Evolutionary conservation across 2,797 vertebrate species (phyloP).

Genomic region (Xerus rutilus): DNA sequence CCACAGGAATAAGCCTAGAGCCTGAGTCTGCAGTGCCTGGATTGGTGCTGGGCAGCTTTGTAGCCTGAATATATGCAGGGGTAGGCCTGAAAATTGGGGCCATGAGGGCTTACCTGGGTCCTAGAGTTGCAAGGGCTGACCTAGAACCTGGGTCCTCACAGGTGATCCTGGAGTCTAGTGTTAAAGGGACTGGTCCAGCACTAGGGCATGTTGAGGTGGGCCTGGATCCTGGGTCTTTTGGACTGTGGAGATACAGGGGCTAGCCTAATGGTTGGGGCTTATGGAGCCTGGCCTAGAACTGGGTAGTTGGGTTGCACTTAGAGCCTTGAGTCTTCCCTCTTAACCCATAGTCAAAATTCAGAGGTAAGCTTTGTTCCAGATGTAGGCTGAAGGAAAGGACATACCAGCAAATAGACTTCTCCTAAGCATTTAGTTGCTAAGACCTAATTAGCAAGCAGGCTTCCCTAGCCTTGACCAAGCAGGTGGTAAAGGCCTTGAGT

Average conservation of each 20-base stretch:
- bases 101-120: neutral
- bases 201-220: neutral
- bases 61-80: neutral
- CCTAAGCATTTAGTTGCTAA: neutral
- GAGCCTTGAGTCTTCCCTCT: neutral
- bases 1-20: neutral
- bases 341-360: constrained; percentile 32
- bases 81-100: neutral
- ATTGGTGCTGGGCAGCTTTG: neutral
- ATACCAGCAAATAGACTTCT: neutral
- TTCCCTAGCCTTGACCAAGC: neutral
- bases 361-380: neutral
- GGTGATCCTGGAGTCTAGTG: neutral
- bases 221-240: neutral
- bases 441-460: neutral
- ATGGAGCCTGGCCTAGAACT: neutral
- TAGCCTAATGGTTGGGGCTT: too few relatives aligned
- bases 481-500: neutral
- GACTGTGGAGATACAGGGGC: neutral
- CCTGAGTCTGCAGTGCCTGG: neutral
- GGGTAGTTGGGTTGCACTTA: neutral
- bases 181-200: neutral
- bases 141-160: neutral
- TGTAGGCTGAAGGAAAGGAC: neutral
- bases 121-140: neutral